Evolutionary conservation across 2,888 invertebrate species (phyloP), one percentile per base, ranked within the genome.

Genomic region (Heteromyza rotundicornis): DNA sequence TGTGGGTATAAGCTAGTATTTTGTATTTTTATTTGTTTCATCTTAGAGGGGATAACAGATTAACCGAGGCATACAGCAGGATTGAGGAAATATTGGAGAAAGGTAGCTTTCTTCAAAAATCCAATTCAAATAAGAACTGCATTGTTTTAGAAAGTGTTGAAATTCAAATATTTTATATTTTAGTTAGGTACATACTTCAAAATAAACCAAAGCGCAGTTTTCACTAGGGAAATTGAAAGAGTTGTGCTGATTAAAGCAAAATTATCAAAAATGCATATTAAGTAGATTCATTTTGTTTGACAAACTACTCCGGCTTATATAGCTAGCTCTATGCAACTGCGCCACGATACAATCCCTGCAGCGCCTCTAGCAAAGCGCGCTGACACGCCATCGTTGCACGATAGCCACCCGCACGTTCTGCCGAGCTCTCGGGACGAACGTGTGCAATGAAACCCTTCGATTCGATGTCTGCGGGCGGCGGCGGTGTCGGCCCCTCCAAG

Each of bases 391-490:
- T 85, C 2, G 88, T 88, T 0, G 93, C 87, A n/a, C 87, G 87
- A 80, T 92, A 97, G 1, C 98, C 97, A 10, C 96, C 96, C 0
- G 95, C 95, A 68, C 89, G 87, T 81, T 97, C 96, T 19, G 87
- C 84, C 22, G 87, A 86, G 35, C 85, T 89, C 72, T 94, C 93
- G 2, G 85, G 73, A 69, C 95, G 87, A 36, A 96, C 89, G 82
- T 96, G 91, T 19, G 86, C 80, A 64, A 93, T 85, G 77, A 92
- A 96, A 2, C 92, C 92, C 60, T 86, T 84, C 1, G 76, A 79
- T 54, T 87, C 85, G 20, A 96, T 85, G 52, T 92, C 89, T 1
- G 85, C 82, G 59, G 86, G 79, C 1, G 82, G 76, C 0, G 95
- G 95, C 1, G 91, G 87, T 0, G 83, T 78, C 0, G 96, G 96